A percentile compares a stretch with the other conserved stretches of the same genome.
phyloP scores from a whole-genome alignment of 1,140 invertebrate species.

The Zaprionus taronus region DNA sequence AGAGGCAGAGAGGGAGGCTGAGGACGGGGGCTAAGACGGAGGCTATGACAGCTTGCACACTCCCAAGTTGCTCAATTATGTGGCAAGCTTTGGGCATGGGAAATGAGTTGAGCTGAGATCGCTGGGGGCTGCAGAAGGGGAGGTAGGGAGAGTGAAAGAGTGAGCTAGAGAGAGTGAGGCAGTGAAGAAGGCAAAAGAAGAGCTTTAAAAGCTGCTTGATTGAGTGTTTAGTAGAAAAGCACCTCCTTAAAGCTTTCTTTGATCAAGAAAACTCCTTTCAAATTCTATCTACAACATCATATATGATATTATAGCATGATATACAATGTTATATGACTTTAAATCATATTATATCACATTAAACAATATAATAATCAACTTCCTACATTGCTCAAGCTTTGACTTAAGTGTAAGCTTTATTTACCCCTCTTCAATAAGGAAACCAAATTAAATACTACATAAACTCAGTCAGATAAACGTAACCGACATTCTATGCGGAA shows the following conservation, averaged over 20 bases:
- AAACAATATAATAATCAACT: neutral
- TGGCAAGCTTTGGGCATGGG: neutral
- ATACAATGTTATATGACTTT: neutral
- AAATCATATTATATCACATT: neutral
- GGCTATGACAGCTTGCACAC: neutral
- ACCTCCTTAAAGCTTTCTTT: too few species aligned
- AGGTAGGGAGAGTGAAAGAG: too few species aligned
- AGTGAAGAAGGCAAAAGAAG: neutral
- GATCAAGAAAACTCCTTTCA: neutral
- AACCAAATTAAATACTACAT: neutral
- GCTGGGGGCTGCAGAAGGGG: neutral
- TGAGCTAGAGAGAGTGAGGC: neutral
- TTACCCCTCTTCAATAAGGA: neutral
- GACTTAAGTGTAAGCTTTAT: neutral
- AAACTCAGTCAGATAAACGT: neutral
- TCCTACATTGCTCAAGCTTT: neutral
- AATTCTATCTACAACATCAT: neutral
- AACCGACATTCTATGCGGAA: neutral
- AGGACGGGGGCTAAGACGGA: too few species aligned
- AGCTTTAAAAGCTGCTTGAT: neutral
- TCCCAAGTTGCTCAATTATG: constrained; percentile 1
- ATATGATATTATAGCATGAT: neutral
- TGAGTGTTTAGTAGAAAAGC: too few species aligned
- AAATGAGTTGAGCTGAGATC: neutral
- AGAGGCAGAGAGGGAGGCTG: neutral